Percentiles rank a stretch among this genome's conserved stretches.
Evolutionary conservation across 2,113 vertebrate genomes (phyloP).

Genomic region (Barbus barbus): DNA sequence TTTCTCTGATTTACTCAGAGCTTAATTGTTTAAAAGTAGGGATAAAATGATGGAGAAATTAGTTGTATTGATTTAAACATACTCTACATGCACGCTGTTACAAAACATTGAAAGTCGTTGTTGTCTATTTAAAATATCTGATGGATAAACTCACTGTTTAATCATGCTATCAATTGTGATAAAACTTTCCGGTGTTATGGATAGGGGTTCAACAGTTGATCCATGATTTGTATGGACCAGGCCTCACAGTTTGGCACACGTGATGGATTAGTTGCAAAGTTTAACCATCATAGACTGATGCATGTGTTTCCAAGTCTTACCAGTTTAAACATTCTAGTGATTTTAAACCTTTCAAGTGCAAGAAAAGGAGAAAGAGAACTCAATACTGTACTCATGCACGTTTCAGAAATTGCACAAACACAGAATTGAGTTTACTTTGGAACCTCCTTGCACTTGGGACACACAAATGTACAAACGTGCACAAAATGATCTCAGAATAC

Average conservation of each 20-base stretch:
- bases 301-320: too few relatives aligned
- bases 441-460: too few relatives aligned
- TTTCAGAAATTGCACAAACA: too few relatives aligned
- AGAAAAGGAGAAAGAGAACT: too few relatives aligned
- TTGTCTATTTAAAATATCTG: background rate
- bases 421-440: too few relatives aligned
- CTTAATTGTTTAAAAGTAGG: background rate
- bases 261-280: background rate
- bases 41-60: background rate
- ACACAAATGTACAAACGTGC: too few relatives aligned
- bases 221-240: background rate
- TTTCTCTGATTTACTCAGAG: background rate
- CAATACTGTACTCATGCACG: too few relatives aligned
- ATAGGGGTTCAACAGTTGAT: background rate
- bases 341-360: too few relatives aligned
- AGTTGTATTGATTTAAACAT: background rate
- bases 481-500: too few relatives aligned
- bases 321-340: too few relatives aligned
- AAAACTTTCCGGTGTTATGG: too few relatives aligned
- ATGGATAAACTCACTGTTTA: background rate
- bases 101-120: background rate
- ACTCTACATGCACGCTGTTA: background rate
- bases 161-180: background rate
- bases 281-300: background rate
- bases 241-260: background rate